Evolutionary conservation across 2,888 invertebrate species (phyloP).

Genomic region (Drosophila diplacantha): DNA sequence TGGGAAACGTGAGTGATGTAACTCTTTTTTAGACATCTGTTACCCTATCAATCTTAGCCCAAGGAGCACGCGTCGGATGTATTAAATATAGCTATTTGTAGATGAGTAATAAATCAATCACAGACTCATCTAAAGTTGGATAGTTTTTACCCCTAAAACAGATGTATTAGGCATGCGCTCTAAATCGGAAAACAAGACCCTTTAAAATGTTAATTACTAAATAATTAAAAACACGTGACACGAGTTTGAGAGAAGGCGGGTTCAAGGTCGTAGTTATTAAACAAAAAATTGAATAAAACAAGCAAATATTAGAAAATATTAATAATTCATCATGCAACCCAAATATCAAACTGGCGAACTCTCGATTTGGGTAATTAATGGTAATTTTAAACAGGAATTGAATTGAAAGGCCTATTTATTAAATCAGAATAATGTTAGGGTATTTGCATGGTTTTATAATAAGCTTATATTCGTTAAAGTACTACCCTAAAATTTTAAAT

Average conservation of each 20-base stretch:
- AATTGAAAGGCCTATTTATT: background rate
- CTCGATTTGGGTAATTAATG: background rate
- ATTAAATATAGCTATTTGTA: background rate
- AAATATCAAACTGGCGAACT: background rate
- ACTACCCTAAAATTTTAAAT: background rate
- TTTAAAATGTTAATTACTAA: background rate
- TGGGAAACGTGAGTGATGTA: background rate
- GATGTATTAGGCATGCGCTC: background rate
- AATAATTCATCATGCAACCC: conserved; percentile 7
- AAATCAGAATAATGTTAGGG: background rate
- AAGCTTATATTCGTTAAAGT: background rate
- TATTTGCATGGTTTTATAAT: background rate
- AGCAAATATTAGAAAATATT: background rate
- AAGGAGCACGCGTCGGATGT: conserved; percentile 9
- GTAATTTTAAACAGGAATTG: background rate
- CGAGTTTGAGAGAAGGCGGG: background rate
- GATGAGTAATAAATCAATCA: conserved; percentile 1
- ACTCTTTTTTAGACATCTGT: background rate
- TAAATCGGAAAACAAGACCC: background rate
- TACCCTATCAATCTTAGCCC: conserved; percentile 4
- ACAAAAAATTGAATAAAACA: background rate
- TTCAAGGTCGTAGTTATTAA: background rate
- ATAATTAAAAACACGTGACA: conserved; percentile 1
- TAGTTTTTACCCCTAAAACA: background rate
- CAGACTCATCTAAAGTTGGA: background rate